A percentile compares a stretch with the other conserved stretches of the same genome.
These are phyloP conservation scores for Boloria selene DNA, from an alignment of 2,888 invertebrate genomes.

Conservation along the genomic window DNA sequence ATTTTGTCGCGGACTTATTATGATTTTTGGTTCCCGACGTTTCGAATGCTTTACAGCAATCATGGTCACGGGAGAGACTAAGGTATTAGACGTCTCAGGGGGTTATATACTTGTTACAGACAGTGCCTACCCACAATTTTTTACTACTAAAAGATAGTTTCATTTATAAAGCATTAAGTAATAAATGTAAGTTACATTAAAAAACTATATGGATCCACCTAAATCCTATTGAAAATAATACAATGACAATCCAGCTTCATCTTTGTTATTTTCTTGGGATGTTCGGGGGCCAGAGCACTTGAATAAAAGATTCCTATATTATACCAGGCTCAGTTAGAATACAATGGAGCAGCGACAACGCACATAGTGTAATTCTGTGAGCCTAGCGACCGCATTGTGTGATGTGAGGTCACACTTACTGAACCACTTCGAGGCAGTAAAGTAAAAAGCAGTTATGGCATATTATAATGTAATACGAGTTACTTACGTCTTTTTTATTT, in stretches of 20 bases:
- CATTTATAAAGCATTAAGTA: not conserved
- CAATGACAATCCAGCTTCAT: slow-evolving; percentile 74
- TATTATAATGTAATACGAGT: slow-evolving; percentile 2
- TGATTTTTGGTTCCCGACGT: too few relatives aligned
- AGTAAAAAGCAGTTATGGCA: slow-evolving; percentile 9
- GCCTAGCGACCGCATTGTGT: slow-evolving; percentile 66
- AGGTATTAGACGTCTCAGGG: too few relatives aligned
- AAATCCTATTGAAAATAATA: slow-evolving; percentile 72
- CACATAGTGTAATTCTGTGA: slow-evolving; percentile 70
- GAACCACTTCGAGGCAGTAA: slow-evolving; percentile 29
- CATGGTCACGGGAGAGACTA: too few relatives aligned
- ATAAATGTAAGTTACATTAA: slow-evolving; percentile 32
- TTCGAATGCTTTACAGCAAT: too few relatives aligned
- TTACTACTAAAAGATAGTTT: too few relatives aligned
- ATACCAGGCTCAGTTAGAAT: slow-evolving; percentile 61
- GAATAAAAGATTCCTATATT: slow-evolving; percentile 80
- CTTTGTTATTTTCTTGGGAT: slow-evolving; percentile 74
- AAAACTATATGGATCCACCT: slow-evolving; percentile 60
- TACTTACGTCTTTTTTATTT: not conserved
- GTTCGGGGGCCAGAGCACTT: slow-evolving; percentile 71
- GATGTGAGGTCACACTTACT: slow-evolving; percentile 44
- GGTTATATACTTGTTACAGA: too few relatives aligned
- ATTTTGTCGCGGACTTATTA: too few relatives aligned
- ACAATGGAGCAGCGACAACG: slow-evolving; percentile 74
- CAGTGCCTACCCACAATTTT: too few relatives aligned